phyloP scores from a whole-genome alignment of 2,797 vertebrate genomes.

The Peromyscus nudipes region DNA sequence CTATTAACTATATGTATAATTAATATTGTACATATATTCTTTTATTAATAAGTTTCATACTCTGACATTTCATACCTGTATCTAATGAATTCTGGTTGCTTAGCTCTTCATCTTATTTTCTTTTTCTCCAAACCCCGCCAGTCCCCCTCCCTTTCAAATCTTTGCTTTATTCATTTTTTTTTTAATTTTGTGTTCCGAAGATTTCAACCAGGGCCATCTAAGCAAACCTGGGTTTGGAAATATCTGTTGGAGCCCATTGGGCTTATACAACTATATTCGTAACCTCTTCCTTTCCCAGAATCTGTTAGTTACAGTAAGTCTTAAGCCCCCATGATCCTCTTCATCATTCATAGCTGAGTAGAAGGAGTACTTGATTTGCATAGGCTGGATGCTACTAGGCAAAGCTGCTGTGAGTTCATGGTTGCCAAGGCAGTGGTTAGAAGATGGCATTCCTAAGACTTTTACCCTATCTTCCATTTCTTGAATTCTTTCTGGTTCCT shows the following conservation, averaged over 20 bases:
- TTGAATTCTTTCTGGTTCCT: neutral
- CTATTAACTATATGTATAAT: neutral
- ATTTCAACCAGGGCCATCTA: neutral
- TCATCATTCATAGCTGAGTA: too few species aligned
- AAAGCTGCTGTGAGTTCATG: neutral
- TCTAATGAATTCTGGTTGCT: neutral
- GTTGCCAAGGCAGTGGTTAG: neutral
- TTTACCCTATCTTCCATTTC: neutral
- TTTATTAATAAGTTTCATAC: neutral
- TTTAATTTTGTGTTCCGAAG: neutral
- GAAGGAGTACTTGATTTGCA: neutral
- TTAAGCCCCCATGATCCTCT: neutral
- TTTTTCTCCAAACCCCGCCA: neutral
- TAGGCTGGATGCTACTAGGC: too few species aligned
- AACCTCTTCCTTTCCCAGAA: neutral
- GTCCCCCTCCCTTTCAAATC: neutral
- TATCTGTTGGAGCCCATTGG: too few species aligned
- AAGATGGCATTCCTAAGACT: neutral
- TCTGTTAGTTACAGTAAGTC: neutral
- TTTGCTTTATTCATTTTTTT: neutral
- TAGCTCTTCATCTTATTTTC: neutral
- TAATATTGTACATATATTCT: slow-evolving; percentile 5
- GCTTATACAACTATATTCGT: neutral
- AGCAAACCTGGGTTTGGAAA: neutral
- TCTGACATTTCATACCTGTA: neutral